Evolutionary conservation across 1,140 invertebrate genomes (phyloP), one percentile per base, ranked within the genome.

Genomic region (Bacillus rossius): DNA sequence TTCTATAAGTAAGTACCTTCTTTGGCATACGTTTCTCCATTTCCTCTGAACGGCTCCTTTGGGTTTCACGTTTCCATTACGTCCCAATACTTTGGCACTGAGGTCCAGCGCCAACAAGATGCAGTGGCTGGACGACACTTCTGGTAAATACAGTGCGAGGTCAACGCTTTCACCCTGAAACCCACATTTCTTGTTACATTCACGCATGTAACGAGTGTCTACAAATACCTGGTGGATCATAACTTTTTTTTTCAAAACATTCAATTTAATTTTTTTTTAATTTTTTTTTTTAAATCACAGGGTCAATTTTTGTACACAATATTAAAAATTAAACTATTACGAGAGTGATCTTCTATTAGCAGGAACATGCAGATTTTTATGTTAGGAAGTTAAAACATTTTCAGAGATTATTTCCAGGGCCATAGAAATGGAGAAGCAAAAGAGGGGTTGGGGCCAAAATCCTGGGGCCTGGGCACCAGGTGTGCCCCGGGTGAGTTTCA

Each of bases 1-100:
- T n/a, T n/a, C n/a, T n/a, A n/a, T n/a, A n/a, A n/a, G n/a, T n/a
- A n/a, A n/a, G 55, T 68, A 81, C 78, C 78, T 82, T 69, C 84
- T 84, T 48, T 88, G 82, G 65, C 92, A 95, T 65, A 91, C 81
- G 68, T 91, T 91, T 60, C 91, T 81, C 93, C 93, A 96, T 71
- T 93, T 94, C 57, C 84, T 84, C 19, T 80, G 77, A 55, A 68
- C 72, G 10, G 73, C 67, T 34, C 63, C 64, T 26, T 66, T 67
- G 20, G 53, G 52, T 66, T 70, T 49, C 62, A 81, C 77, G 22
- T 72, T 73, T 10, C 89, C 89, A 72, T 92, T 87, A 55, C 89
- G 78, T 55, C 87, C 84, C 50, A 91, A 79, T 43, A 96, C 78
- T 77, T 91, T 94, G 64, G 92, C 89, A 75, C 93, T 93, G 71